A percentile compares a stretch with the other conserved stretches of the same genome.
Evolutionary conservation across 2,888 invertebrate genomes (phyloP).

Genomic region (Eilema sororculum): DNA sequence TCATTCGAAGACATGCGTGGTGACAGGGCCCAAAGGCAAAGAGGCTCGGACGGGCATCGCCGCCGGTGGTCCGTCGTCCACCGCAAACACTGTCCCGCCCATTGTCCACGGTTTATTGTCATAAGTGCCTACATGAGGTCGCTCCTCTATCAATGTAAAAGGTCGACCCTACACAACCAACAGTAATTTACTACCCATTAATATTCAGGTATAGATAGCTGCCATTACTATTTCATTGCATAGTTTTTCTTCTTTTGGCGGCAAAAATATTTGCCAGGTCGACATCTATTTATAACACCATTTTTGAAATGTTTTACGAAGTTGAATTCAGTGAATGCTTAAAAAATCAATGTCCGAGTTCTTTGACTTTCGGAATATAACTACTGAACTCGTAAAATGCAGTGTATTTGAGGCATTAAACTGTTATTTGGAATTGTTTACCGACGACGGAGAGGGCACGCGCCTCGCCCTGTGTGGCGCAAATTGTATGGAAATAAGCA

Average conservation of each 20-base stretch:
- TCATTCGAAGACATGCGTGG: constrained; percentile 39
- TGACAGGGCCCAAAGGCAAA: constrained; percentile 47
- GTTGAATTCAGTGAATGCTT: background rate
- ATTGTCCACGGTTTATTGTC: constrained; percentile 80
- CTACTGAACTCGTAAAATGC: constrained; percentile 24
- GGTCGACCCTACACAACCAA: constrained; percentile 30
- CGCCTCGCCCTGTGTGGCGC: constrained; percentile 74
- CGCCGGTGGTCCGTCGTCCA: constrained; percentile 80
- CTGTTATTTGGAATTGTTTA: constrained; percentile 50
- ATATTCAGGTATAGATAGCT: constrained; percentile 37
- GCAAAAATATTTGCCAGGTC: background rate
- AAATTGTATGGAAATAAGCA: constrained; percentile 81
- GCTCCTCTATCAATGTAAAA: constrained; percentile 43
- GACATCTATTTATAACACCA: constrained; percentile 1
- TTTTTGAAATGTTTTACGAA: constrained; percentile 6
- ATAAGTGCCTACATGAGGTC: constrained; percentile 60
- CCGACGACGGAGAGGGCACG: constrained; percentile 62
- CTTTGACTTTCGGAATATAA: constrained; percentile 18
- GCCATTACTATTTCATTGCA: constrained; percentile 27
- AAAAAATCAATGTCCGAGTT: constrained; percentile 10
- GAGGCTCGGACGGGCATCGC: constrained; percentile 43
- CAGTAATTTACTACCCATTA: constrained; percentile 37
- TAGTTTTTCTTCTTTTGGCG: constrained; percentile 3
- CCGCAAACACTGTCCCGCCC: constrained; percentile 72
- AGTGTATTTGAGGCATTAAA: constrained; percentile 33